Conservation (phyloP, 2,888 invertebrate genomes). For the Latrodectus elegans region DNA sequence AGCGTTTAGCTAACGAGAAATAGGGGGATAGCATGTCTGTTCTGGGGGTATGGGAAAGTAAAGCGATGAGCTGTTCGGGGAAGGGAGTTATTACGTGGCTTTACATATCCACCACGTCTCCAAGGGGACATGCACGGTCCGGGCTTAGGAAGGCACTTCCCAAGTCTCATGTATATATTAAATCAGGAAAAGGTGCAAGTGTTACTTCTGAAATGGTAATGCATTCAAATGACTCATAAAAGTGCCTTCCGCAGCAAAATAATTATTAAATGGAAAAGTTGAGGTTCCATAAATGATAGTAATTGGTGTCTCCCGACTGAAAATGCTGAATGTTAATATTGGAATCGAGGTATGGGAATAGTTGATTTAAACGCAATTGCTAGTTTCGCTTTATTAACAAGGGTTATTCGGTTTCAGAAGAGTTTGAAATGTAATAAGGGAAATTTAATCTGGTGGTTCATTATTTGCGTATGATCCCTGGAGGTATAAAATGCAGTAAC, state of each 20-base stretch:
- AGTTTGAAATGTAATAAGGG: background rate
- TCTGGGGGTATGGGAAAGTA: conserved; percentile 15
- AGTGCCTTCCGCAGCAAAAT: conserved; percentile 37
- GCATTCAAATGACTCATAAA: conserved; percentile 53
- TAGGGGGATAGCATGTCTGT: conserved; percentile 25
- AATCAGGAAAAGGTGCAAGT: conserved; percentile 43
- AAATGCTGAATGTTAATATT: background rate
- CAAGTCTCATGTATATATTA: conserved; percentile 55
- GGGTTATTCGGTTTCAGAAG: conserved; percentile 8
- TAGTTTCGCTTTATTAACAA: conserved; percentile 20
- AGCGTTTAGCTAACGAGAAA: conserved; percentile 61
- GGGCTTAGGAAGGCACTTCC: conserved; percentile 19
- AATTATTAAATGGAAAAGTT: conserved; percentile 58
- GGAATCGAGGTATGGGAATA: background rate
- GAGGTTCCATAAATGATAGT: conserved; percentile 36
- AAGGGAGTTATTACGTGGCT: conserved; percentile 15
- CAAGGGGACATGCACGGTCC: conserved; percentile 6
- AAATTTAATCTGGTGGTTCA: conserved; percentile 16
- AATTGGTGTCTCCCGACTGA: conserved; percentile 1
- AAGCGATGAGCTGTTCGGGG: background rate
- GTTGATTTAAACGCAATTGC: conserved; percentile 5
- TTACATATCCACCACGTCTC: conserved; percentile 53
- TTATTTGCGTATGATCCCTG: conserved; percentile 2
- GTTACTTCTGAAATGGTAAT: conserved; percentile 10
- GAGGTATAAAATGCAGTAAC: background rate